phyloP scores from a whole-genome alignment of 1,140 invertebrate species.

The Lethrus apterus region DNA sequence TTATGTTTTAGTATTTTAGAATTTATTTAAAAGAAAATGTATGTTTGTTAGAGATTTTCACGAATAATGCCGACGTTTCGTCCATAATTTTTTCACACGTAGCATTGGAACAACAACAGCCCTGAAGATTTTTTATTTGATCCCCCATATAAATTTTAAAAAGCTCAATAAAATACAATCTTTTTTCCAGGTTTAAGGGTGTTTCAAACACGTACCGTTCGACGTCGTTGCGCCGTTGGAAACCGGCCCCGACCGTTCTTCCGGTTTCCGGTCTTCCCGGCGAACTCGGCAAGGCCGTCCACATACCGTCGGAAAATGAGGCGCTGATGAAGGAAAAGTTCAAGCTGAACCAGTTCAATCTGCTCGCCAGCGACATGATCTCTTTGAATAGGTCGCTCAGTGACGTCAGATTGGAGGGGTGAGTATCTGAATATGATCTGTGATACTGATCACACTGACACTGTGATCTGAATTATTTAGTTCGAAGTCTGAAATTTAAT shows the following conservation, averaged over 20 bases:
- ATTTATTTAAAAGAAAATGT: too few relatives aligned
- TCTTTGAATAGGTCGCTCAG: conserved; percentile 91
- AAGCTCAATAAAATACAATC: neutral
- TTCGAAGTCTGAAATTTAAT: neutral
- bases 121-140: too few relatives aligned
- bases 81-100: neutral
- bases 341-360: conserved; percentile 97
- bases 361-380: conserved; percentile 96
- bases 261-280: conserved; percentile 68
- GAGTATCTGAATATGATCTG: too few relatives aligned
- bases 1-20: too few relatives aligned
- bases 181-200: neutral
- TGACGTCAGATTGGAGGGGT: conserved; percentile 89
- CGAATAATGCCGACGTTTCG: too few relatives aligned
- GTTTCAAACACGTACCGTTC: conserved; percentile 39
- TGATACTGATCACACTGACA: too few relatives aligned
- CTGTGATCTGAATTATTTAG: neutral
- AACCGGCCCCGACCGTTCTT: conserved; percentile 57
- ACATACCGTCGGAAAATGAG: conserved; percentile 76
- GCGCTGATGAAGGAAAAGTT: conserved; percentile 89
- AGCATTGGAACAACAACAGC: too few relatives aligned
- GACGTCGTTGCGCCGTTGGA: conserved; percentile 61
- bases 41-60: too few relatives aligned
- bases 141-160: too few relatives aligned
- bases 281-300: conserved; percentile 82